Evolutionary conservation across 2,797 vertebrate species (phyloP), one percentile per base, ranked within the genome.

Genomic region (Anabas testudineus): DNA sequence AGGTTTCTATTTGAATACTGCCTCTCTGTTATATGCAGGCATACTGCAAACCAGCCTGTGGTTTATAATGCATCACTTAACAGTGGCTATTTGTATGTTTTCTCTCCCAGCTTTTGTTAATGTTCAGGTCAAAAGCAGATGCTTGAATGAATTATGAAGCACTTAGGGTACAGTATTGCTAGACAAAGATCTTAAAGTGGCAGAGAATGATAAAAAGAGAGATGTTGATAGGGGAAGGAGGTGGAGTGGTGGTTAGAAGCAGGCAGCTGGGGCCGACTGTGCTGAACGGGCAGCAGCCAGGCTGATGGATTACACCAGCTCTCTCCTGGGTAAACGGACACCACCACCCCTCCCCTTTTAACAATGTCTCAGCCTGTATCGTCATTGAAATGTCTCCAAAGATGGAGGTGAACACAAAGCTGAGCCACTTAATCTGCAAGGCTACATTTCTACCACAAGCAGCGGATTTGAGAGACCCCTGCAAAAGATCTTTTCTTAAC

Each of bases 301-400:
- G 87, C 88, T 93, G 91, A 92, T 93, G 92, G 87, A 93, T 94
- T 91, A 90, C 91, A 91, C 63, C 43, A 18, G 78, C 90, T 78
- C 88, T 91, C 91, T 92, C 84, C 87, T 86, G 91, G 90, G 93
- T 92, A 93, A 94, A 92, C 76, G 84, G 87, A 93, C 88, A 92
- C 90, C 82, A 3, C 76, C 81, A 76, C 83, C 87, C 87, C 89
- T 85, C 87, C 90, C 78, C 79, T 86, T 74, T 75, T 79, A 90
- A 86, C 90, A 91, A 87, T 69, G 87, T 92, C 89, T 92, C 89
- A 77, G 90, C 87, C 89, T 87, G 89, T 88, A 91, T 86, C 90
- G 90, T 90, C 92, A 92, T 92, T 93, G 92, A 93, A 93, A 91
- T 54, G 91, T 91, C 90, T 92, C 86, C 87, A 88, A 92, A 90